Evolutionary conservation across 2,797 vertebrate genomes (phyloP), one percentile per base, ranked within the genome.

Genomic region (Notolabrus celidotus): DNA sequence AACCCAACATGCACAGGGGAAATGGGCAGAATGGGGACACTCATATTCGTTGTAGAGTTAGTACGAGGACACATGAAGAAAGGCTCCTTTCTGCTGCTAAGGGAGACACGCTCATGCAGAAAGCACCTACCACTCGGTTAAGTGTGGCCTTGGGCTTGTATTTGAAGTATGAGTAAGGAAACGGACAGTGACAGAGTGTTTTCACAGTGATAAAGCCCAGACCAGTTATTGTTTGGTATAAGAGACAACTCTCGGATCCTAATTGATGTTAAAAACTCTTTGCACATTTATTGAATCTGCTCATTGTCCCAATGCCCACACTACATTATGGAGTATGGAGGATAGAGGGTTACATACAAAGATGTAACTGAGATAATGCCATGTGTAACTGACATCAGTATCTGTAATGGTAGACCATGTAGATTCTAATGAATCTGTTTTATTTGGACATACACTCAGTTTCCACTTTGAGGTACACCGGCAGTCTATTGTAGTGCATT

Each of bases 141-240:
- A 90, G 88, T 86, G 77, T 83, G 68, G 75, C 91, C 86, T 71
- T 51, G 41, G 77, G 87, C 78, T 41, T 14, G 0, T 41, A 38
- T 10, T 25, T 49, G 43, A 46, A 31, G 34, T 47, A 57, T 42
- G 38, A 59, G 59, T 19, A 58, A 46, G 45, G 39, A 45, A 22
- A 27, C n/a, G 38, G 39, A 42, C 51, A 22, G 65, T 55, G 25
- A 42, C 27, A 41, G 27, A 14, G 15, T 4, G n/a, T 41, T 56
- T 57, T 36, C 50, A 42, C 2, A 31, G 54, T n/a, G 33, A 64
- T 36, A 22, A 47, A 25, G 25, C 19, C 42, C 42, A 17, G 17
- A 19, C 45, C 41, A 20, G n/a, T 17, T 49, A 29, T 57, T 59
- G 38, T 16, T 46, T 19, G 39, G 17, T 29, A 27, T 43, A 57